Evolutionary conservation across 2,888 invertebrate species (phyloP), one percentile per base, ranked within the genome.

Genomic region (Leucophenga montana): DNA sequence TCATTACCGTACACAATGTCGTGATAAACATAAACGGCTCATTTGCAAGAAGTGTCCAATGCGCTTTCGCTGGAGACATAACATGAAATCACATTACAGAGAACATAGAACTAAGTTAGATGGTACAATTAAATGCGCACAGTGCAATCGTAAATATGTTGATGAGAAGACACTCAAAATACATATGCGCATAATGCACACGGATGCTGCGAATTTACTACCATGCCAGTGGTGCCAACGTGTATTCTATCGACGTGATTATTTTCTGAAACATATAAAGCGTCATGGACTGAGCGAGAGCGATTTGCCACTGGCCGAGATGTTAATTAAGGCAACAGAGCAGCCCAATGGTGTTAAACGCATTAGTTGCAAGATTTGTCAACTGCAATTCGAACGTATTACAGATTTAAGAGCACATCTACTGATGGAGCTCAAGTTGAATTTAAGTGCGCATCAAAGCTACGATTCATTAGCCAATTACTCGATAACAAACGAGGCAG

Each of bases 1-100:
- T 2, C 92, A 92, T 88, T 64, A 90, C 86, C 84, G 89, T 84
- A 75, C 88, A 80, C 82, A 88, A 11, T 89, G 89, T 54, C 84
- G 86, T 39, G 88, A 88, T 68, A 74, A 39, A 72, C 0, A 75
- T 81, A 1, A 89, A 89, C 62, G 80, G 85, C 0, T 85, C 57
- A 78, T 79, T 69, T 89, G 89, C 64, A 83, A 85, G 44, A 83
- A 83, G 66, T 89, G 89, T 71, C 85, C 86, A 0, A 73, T 85
- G 70, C 84, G 85, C 27, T 89, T 88, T 69, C 85, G 85, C 70
- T 89, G 89, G 89, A 82, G 85, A 1, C 80, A 82, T 5, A 89
- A 88, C 75, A 76, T 87, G 3, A 84, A 85, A 14, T 75, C 78
- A 3, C 88, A 88, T 74, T 16, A n/a, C 8, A 50, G 18, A 18